phyloP scores from a whole-genome alignment of 2,888 invertebrate species.

The Lithophane leautieri region DNA sequence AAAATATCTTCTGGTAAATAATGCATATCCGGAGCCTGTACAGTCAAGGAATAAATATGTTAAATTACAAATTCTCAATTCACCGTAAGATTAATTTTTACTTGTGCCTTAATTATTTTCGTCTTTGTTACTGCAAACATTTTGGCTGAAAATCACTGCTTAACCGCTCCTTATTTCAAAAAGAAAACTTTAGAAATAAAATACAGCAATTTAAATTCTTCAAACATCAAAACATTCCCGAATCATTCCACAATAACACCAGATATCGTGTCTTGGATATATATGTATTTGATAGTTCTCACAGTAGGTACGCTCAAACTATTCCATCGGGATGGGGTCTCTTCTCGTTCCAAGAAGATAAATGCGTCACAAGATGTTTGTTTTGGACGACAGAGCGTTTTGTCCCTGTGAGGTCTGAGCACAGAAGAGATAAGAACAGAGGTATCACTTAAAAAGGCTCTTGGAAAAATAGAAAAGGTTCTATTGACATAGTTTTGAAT shows the following conservation, averaged over 20 bases:
- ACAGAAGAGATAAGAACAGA: background rate
- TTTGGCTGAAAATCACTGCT: background rate
- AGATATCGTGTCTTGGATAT: conserved; percentile 19
- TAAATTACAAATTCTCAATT: too few species aligned
- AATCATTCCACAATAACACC: conserved; percentile 1
- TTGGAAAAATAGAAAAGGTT: too few species aligned
- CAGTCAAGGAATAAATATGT: background rate
- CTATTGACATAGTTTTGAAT: too few species aligned
- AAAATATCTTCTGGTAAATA: background rate
- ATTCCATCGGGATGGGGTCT: conserved; percentile 39
- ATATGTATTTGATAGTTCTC: conserved; percentile 39
- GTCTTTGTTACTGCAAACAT: background rate
- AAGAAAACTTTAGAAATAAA: background rate
- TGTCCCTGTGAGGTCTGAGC: conserved; percentile 18
- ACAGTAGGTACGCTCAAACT: conserved; percentile 13
- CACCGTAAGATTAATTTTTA: background rate
- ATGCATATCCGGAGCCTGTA: background rate
- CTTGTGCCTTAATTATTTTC: background rate
- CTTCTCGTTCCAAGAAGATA: conserved; percentile 48
- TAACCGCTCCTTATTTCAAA: background rate
- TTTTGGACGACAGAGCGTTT: conserved; percentile 50
- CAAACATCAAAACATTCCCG: background rate
- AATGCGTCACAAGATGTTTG: conserved; percentile 52
- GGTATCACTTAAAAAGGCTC: background rate
- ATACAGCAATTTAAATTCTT: background rate